A percentile compares a stretch with the other conserved stretches of the same genome.
Conservation (phyloP, 2,797 vertebrate genomes). For the Bovichtus diacanthus region DNA sequence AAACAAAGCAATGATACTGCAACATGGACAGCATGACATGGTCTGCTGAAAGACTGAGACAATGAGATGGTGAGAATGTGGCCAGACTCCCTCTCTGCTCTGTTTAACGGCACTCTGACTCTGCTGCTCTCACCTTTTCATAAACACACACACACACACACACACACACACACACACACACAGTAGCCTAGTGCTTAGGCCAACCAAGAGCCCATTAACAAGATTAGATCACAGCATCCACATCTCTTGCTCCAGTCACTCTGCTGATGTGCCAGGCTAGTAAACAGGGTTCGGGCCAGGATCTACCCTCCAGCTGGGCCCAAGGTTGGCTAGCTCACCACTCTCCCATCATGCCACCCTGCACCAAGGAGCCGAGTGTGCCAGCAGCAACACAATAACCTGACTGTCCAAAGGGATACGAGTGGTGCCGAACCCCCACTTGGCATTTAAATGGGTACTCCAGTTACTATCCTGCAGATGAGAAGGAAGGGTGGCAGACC, state of each 20-base stretch:
- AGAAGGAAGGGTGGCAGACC: slow-evolving; percentile 41
- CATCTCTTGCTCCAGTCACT: slow-evolving; percentile 47
- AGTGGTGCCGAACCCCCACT: slow-evolving; percentile 29
- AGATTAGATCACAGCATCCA: slow-evolving; percentile 64
- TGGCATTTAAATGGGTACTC: slow-evolving; percentile 59
- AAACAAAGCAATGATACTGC: slow-evolving; percentile 42
- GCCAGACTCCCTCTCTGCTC: slow-evolving; percentile 16
- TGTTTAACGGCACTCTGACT: slow-evolving; percentile 5
- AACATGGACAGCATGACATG: slow-evolving; percentile 37
- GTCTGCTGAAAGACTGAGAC: slow-evolving; percentile 44
- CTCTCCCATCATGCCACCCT: slow-evolving; percentile 3
- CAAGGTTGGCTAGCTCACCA: slow-evolving; percentile 25
- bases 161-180: slow-evolving; percentile 19
- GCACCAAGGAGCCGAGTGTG: slow-evolving; percentile 21
- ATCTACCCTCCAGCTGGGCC: slow-evolving; percentile 45
- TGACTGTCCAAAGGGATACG: slow-evolving; percentile 31
- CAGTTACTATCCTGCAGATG: slow-evolving; percentile 47
- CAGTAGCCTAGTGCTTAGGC: slow-evolving; percentile 29
- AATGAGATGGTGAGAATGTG: slow-evolving; percentile 36
- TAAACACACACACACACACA: slow-evolving; percentile 1
- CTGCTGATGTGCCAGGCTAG: slow-evolving; percentile 39
- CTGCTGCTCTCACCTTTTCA: slow-evolving; percentile 39
- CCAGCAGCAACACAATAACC: slow-evolving; percentile 47
- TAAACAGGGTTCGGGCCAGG: slow-evolving; percentile 39
- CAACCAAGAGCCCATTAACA: slow-evolving; percentile 62